Base-by-base conservation (phyloP, 2,113 vertebrate species). In the Chroicocephalus ridibundus region DNA sequence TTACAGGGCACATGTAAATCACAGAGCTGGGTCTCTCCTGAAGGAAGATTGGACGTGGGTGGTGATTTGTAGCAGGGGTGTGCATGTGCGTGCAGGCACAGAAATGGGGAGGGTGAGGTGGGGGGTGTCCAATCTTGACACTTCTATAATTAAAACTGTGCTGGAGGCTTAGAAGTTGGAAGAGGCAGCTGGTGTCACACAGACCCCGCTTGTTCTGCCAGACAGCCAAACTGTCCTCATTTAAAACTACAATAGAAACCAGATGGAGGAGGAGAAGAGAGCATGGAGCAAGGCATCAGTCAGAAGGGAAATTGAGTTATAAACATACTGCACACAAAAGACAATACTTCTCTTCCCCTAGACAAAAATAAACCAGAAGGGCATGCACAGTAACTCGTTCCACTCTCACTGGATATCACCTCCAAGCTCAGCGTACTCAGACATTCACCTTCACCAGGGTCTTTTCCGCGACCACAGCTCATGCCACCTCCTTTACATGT, bases 181-280 rank as follows among this genome's bases (percentile, higher is more conserved):
- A 97, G 87, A 95, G 89, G 93, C 94, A 97, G 92, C 82, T 94
- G 86, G 74, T 97, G 94, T 96, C 96, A 97, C 94, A 98, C 85
- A 97, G 93, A 96, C 83, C 80, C 90, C 0, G 6, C 74, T 91
- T 96, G 88, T 86, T 96, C 90, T 97, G 94, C 96, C 95, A 97
- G 93, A 94, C 92, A 96, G 90, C 74, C 90, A 88, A 97, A 97
- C 86, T 69, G 70, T 96, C 96, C 86, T 97, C 82, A 69, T 95
- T 97, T 97, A 96, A 94, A 96, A 96, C 58, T 93, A 96, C 97
- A 98, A 98, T 97, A 90, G 90, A 98, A 98, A 97, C 94, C 97
- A 98, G 97, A 98, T 97, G 97, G 93, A 93, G 89, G 88, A 94
- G 93, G 88, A 97, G 81, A 69, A 88, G 68, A 71, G 74, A 88